phyloP scores from a whole-genome alignment of 2,888 invertebrate genomes.

The Galeruca laticollis region DNA sequence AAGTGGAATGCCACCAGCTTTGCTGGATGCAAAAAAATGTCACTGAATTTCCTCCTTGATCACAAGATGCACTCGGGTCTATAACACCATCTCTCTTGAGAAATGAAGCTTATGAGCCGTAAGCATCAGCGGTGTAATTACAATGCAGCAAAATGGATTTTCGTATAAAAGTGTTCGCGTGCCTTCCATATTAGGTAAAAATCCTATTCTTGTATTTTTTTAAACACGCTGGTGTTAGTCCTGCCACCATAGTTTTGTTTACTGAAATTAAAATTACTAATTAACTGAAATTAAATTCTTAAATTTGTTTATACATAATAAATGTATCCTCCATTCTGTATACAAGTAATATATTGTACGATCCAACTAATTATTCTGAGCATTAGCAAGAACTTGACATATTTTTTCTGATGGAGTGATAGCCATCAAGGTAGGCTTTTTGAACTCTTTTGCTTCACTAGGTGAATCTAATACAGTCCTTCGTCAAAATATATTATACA shows the following conservation, averaged over 20 bases:
- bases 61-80: constrained; percentile 39
- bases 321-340: constrained; percentile 37
- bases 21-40: constrained; percentile 38
- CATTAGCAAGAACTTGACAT: constrained; percentile 22
- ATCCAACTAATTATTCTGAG: constrained; percentile 35
- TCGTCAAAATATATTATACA: constrained; percentile 1
- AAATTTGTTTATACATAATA: no score
- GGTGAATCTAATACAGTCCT: background rate
- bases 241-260: no score
- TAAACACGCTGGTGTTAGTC: background rate
- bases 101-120: constrained; percentile 31
- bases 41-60: constrained; percentile 38
- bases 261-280: no score
- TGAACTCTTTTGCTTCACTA: constrained; percentile 34
- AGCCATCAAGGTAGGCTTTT: constrained; percentile 40
- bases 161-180: no score
- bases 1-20: constrained; percentile 35
- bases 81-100: constrained; percentile 36
- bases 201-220: background rate
- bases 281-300: no score
- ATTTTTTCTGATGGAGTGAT: background rate
- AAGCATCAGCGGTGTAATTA: constrained; percentile 16
- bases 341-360: constrained; percentile 33
- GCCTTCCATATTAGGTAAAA: no score
- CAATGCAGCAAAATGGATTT: no score